Evolutionary conservation across 2,888 invertebrate species (phyloP).

Genomic region (Plebejus anna): DNA sequence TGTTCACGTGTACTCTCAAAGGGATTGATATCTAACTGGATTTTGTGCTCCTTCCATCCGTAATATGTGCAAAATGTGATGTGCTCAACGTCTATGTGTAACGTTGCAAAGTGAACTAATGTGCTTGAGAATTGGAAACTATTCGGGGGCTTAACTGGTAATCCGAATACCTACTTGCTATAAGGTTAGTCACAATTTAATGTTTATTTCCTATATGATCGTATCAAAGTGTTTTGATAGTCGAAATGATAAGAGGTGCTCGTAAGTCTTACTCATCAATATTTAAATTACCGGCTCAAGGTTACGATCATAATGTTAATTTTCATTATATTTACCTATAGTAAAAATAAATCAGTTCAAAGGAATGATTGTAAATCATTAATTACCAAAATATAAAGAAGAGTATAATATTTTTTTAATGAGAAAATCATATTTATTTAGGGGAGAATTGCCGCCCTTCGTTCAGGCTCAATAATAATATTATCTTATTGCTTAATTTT

Average conservation of each 20-base stretch:
- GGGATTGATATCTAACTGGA: conserved; percentile 53
- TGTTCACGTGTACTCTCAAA: conserved; percentile 52
- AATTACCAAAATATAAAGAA: neutral
- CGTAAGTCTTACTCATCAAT: conserved; percentile 8
- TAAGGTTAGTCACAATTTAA: conserved; percentile 31
- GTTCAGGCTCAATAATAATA: neutral
- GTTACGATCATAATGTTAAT: conserved; percentile 5
- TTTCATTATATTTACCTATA: neutral
- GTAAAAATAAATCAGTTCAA: neutral
- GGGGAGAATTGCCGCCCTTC: neutral
- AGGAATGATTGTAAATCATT: neutral
- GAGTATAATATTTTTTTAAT: neutral
- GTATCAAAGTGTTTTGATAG: conserved; percentile 4
- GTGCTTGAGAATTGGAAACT: conserved; percentile 70
- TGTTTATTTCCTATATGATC: neutral
- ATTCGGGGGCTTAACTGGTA: conserved; percentile 45
- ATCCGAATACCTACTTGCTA: conserved; percentile 45
- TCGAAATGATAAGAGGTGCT: conserved; percentile 4
- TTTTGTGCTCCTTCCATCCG: conserved; percentile 58
- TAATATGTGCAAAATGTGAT: conserved; percentile 76
- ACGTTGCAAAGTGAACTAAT: conserved; percentile 73
- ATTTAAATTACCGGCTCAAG: conserved; percentile 8
- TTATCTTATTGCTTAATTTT: neutral
- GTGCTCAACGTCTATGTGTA: conserved; percentile 70
- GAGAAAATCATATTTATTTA: too few species aligned